Conservation (phyloP, 2,113 vertebrate species). For the Grantiella picta region DNA sequence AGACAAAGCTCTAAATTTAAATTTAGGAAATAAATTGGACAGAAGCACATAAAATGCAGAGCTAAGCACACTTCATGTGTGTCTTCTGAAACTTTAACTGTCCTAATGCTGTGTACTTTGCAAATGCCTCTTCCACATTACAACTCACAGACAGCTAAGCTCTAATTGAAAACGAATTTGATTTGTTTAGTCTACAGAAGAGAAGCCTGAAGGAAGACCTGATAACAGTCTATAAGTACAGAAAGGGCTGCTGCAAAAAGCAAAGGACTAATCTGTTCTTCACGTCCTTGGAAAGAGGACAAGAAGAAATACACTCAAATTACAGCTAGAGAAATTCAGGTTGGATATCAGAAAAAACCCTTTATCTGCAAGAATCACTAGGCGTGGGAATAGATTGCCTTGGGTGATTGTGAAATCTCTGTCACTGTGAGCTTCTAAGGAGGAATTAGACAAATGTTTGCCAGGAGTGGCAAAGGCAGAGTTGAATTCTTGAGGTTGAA, state of each 20-base stretch:
- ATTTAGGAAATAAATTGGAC: background rate
- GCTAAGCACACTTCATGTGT: background rate
- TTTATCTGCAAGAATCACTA: background rate
- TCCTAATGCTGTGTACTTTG: background rate
- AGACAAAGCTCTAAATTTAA: background rate
- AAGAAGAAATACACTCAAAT: background rate
- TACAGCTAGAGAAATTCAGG: background rate
- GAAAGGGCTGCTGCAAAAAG: background rate
- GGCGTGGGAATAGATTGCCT: background rate
- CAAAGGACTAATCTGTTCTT: background rate
- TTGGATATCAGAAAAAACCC: background rate
- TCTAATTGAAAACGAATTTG: background rate
- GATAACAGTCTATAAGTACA: background rate
- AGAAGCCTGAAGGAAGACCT: slow-evolving; percentile 18
- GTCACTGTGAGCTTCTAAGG: background rate
- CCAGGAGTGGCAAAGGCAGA: background rate
- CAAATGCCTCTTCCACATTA: background rate
- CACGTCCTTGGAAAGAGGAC: background rate
- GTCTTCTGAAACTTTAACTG: background rate
- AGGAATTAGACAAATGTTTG: background rate
- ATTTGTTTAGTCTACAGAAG: slow-evolving; percentile 39
- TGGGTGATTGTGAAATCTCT: background rate
- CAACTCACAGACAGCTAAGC: background rate
- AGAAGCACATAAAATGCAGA: background rate
- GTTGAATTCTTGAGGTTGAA: background rate